Evolutionary conservation across 2,888 invertebrate genomes (phyloP), one percentile per base, ranked within the genome.

Genomic region (Ptychoptera contaminata): DNA sequence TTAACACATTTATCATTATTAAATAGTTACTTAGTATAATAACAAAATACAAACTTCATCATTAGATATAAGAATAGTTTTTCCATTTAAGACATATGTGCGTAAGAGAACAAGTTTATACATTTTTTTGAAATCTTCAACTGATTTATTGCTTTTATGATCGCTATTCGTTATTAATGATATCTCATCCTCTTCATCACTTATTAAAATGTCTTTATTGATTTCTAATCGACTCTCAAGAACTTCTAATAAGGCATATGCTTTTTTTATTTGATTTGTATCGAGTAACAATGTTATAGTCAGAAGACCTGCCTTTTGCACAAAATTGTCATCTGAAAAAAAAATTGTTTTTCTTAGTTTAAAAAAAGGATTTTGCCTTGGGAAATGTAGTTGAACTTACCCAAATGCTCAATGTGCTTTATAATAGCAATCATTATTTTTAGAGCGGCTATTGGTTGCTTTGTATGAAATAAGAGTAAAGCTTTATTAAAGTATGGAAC

Each of bases 231-330:
- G 57, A 37, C 55, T 55, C 48, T 62, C 56, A 37, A 66, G 50
- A 30, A 53, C 54, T 44, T 65, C 61, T 1, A 65, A 55, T 45
- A 66, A 60, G 10, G 53, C 52, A 16, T 58, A 54, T 2, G 66
- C 65, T n/a, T 58, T 58, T 46, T 57, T 59, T 1, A 59, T 36
- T 47, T 67, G 63, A 52, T 63, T 65, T 10, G 62, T 62, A 37
- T 58, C 58, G 8, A 67, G 46, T 1, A 66, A 49, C 38, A 66
- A 51, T 23, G 56, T 57, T 31, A 66, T 47, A 45, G 63, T 56
- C 41, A 66, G 50, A 4, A 63, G 53, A 16, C 63, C 63, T 9
- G 59, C 57, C 44, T 59, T 51, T 7, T 58, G 56, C 0, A 56
- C 53, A 42, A 58, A 55, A 8, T 51, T 51, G 46, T 61, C 59